These are phyloP conservation scores for Pasiphila rectangulata DNA, from an alignment of 2,888 invertebrate genomes.

Conservation along the genomic window DNA sequence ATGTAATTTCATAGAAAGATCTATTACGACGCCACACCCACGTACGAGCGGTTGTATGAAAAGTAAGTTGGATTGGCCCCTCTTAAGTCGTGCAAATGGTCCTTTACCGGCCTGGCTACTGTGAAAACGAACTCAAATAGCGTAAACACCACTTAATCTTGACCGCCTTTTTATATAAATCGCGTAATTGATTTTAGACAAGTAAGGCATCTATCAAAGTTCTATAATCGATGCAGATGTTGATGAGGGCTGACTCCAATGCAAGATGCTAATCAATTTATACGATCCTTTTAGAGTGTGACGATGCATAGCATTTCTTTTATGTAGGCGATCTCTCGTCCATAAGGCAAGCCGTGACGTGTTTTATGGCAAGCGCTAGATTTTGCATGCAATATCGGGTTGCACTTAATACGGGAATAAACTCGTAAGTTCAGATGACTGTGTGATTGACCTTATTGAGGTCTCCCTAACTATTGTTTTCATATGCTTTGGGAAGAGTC, in stretches of 20 bases:
- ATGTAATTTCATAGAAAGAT: too few species aligned
- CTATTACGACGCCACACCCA: too few species aligned
- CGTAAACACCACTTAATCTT: neutral
- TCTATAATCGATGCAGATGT: constrained; percentile 30
- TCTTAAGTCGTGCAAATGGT: too few species aligned
- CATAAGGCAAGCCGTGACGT: constrained; percentile 40
- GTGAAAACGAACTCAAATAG: neutral
- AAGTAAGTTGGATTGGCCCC: too few species aligned
- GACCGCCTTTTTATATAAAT: constrained; percentile 13
- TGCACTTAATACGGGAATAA: constrained; percentile 21
- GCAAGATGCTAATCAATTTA: constrained; percentile 39
- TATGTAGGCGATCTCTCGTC: constrained; percentile 42
- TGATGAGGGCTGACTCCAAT: constrained; percentile 29
- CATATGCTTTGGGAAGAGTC: too few species aligned
- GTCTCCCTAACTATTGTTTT: too few species aligned
- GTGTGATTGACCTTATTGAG: too few species aligned
- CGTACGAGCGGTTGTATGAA: too few species aligned
- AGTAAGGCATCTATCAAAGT: constrained; percentile 28
- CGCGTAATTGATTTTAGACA: constrained; percentile 27
- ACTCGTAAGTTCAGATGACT: constrained; percentile 1
- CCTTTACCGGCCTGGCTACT: too few species aligned
- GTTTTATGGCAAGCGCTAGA: constrained; percentile 51
- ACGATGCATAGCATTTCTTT: constrained; percentile 44
- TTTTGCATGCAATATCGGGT: constrained; percentile 55
- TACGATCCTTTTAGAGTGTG: constrained; percentile 43